Conservation (phyloP, 2,113 vertebrate species). For the Vombatus ursinus region DNA sequence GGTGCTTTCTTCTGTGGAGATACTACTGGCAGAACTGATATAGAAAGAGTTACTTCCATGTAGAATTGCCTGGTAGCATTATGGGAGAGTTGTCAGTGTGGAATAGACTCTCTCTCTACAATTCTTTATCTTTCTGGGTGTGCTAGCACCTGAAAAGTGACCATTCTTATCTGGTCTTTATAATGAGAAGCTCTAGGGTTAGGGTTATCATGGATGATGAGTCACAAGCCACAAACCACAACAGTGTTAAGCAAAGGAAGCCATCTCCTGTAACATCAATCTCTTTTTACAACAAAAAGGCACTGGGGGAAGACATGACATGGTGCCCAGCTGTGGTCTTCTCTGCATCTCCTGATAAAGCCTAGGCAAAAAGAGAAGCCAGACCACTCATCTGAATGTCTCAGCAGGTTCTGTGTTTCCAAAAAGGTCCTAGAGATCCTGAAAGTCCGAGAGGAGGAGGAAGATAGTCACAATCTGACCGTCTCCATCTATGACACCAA, state of each 20-base stretch:
- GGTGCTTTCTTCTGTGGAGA: neutral
- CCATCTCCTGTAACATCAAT: neutral
- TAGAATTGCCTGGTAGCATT: neutral
- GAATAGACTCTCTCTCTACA: neutral
- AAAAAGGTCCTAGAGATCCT: slow-evolving; percentile 87
- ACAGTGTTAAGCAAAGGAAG: neutral
- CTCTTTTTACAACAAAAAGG: neutral
- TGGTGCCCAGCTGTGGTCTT: neutral
- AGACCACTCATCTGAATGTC: neutral
- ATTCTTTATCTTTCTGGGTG: neutral
- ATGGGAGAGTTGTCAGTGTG: neutral
- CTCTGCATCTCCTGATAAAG: neutral
- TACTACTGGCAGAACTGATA: neutral
- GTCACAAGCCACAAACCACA: neutral
- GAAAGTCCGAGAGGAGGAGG: slow-evolving; percentile 83
- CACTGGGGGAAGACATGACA: too few species aligned
- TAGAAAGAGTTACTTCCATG: neutral
- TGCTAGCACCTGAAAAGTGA: neutral
- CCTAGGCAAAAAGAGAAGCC: neutral
- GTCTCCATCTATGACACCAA: slow-evolving; percentile 84
- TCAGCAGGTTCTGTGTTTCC: neutral
- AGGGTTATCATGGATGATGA: neutral
- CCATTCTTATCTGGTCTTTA: neutral
- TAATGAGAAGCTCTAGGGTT: neutral
- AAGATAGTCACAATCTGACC: slow-evolving; percentile 73